Evolutionary conservation across 2,113 vertebrate species (phyloP), one percentile per base, ranked within the genome.

Genomic region (Balaenoptera acutorostrata): DNA sequence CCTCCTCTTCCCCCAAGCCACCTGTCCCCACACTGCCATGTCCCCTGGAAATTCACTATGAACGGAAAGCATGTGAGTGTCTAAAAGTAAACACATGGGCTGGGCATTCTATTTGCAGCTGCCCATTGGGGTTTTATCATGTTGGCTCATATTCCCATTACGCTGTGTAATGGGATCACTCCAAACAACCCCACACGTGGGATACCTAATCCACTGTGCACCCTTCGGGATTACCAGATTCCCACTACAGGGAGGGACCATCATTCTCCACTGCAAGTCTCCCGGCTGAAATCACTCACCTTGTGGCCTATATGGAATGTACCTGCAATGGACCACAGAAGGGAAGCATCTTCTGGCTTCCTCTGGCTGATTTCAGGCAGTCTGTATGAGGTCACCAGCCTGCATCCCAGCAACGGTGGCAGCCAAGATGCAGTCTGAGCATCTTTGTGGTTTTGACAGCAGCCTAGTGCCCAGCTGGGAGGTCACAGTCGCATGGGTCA

Each of bases 41-140:
- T 95, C 91, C 81, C 49, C 95, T 49, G 8, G 93, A 92, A 95
- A 90, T 86, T 93, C 90, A 95, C 52, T 90, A 64, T n/a, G 94
- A 97, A 85, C 74, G 36, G 94, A 96, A 96, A 74, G 92, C 91
- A 88, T 90, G 78, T 39, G 84, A 64, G 93, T 57, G 8, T 52
- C 95, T 98, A 97, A 98, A 97, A 97, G 97, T 96, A 98, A 96
- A 59, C 39, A 10, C 86, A 86, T 4, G 52, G 66, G 97, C 97
- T 33, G 71, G 90, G 81, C 78, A 46, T 94, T n/a, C 49, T 80
- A 85, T 93, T 15, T 63, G 72, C 94, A 57, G 84, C 31, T 46
- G 71, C 31, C 59, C 55, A 4, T 77, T 93, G 36, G 41, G 74
- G 29, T 95, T 97, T 95, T 86, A 85, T 95, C 97, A 72, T 59